Percentiles rank a stretch among this genome's conserved stretches.
phyloP scores from a whole-genome alignment of 2,113 vertebrate genomes.

The Empidonax alnorum region DNA sequence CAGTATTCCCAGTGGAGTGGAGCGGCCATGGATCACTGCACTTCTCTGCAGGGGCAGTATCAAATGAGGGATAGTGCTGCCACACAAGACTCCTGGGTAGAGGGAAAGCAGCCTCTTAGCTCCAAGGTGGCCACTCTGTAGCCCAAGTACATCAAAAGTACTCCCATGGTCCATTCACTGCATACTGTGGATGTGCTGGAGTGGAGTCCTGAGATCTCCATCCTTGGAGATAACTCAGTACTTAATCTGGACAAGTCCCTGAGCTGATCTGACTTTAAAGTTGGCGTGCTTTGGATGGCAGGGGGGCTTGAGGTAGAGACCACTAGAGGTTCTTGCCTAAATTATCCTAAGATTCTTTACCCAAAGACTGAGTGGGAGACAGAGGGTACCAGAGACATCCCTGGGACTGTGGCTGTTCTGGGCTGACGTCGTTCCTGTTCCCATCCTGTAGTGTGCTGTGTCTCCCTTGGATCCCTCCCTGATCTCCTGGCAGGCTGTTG shows the following conservation, averaged over 20 bases:
- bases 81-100: no score
- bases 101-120: neutral
- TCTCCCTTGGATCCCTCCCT: neutral
- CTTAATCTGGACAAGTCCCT: neutral
- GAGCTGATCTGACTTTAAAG: neutral
- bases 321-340: neutral
- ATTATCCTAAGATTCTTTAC: neutral
- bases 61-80: neutral
- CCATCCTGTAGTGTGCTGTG: neutral
- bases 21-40: neutral
- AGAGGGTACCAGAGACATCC: neutral
- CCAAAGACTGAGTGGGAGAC: neutral
- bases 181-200: neutral
- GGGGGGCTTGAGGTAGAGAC: neutral
- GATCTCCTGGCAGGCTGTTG: neutral
- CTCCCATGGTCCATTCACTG: rapidly evolving
- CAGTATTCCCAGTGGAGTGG: neutral
- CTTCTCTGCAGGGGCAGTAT: rapidly evolving
- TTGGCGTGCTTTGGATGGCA: neutral
- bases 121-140: neutral
- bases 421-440: neutral
- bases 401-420: neutral
- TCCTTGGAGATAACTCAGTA: rapidly evolving
- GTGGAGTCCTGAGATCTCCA: neutral
- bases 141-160: rapidly evolving